Percentiles rank a stretch among this genome's conserved stretches.
Conservation (phyloP, 2,113 vertebrate species). For the Ailurus styani region DNA sequence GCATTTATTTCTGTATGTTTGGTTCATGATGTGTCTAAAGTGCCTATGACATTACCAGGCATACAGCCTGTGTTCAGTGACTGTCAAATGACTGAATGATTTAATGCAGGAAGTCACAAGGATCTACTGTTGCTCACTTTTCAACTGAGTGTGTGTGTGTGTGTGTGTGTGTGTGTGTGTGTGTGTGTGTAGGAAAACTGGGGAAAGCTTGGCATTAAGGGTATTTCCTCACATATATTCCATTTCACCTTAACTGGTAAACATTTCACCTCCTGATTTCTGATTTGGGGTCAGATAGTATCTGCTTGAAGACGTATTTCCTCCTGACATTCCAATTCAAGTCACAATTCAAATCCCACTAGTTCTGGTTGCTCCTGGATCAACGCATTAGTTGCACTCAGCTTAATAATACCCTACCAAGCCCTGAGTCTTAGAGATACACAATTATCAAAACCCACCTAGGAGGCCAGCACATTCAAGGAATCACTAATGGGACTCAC, state of each 20-base stretch:
- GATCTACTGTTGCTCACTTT: neutral
- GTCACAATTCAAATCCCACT: constrained; percentile 27
- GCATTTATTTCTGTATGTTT: neutral
- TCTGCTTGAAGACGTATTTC: constrained; percentile 6
- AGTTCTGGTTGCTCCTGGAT: neutral
- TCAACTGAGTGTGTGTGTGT: neutral
- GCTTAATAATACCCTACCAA: constrained; percentile 56
- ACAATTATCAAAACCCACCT: constrained; percentile 46
- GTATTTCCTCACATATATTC: neutral
- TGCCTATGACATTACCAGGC: neutral
- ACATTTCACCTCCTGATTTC: constrained; percentile 21
- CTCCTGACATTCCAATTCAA: constrained; percentile 39
- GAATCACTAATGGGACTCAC: constrained; percentile 57
- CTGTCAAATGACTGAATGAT: neutral
- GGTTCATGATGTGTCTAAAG: neutral
- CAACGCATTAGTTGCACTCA: constrained; percentile 51
- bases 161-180: too few species aligned
- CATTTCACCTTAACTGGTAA: neutral
- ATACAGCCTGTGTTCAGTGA: neutral
- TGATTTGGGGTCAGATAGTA: neutral
- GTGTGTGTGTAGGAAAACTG: neutral
- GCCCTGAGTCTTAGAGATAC: constrained; percentile 36
- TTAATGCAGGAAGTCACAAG: neutral
- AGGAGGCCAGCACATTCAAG: constrained; percentile 54
- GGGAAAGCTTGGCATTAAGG: neutral